Base-by-base conservation (phyloP, 2,113 vertebrate genomes). In the Prochilodus magdalenae region DNA sequence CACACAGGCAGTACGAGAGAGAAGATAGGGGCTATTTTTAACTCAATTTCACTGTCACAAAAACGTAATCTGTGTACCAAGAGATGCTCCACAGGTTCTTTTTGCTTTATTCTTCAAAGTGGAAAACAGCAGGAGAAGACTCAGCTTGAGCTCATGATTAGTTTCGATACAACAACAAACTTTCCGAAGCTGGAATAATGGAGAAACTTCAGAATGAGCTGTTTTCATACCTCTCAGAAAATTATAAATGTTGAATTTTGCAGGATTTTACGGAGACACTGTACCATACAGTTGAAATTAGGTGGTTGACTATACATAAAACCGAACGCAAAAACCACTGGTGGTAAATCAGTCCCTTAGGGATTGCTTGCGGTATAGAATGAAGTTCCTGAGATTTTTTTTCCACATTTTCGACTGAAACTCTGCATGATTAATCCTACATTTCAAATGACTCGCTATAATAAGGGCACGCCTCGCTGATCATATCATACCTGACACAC, bases 71-170 rank as follows among this genome's bases (percentile, higher is more conserved):
- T 57, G 36, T 69, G 66, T 10, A 75, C 49, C 66, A 82, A 70
- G 65, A 33, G 36, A 30, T 36, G 29, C 40, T 62, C 55, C 69
- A 80, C 67, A 72, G 67, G 77, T 62, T 59, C 18, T 36, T 22
- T 65, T n/a, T 26, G 78, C 66, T 84, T 77, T 73, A 59, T 76
- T 81, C 36, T 76, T 76, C 30, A 63, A 44, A 59, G 33, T 30
- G 36, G 59, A 65, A 47, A 60, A 47, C 73, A 75, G 15, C 47
- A 18, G 55, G 66, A 65, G 49, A 73, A 49, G 47, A 69, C 13
- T 72, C 44, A 26, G 59, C 44, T 70, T 20, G 5, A 18, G 51
- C 33, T 29, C 20, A n/a, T 29, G 72, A 74, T 70, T 62, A 62
- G 73, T 69, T 79, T 57, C 26, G 15, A 74, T 33, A 67, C 15